Base-by-base conservation (phyloP, 2,113 vertebrate genomes). In the Lasiurus borealis region DNA sequence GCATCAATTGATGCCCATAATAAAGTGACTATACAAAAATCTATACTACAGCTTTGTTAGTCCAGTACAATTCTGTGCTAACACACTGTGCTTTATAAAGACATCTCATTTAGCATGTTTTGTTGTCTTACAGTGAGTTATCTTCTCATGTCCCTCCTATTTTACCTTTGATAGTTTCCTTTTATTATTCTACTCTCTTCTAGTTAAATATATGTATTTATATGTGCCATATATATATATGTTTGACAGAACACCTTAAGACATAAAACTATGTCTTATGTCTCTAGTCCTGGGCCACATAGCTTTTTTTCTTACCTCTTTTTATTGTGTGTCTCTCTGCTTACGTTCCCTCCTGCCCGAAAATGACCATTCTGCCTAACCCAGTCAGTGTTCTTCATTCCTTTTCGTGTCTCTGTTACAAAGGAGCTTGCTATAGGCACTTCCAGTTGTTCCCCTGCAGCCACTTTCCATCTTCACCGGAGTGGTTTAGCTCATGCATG, bases 1-100 rank as follows among this genome's bases (percentile, higher is more conserved):
- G 8, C n/a, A 91, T 88, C 77, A 72, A 68, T 5, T 76, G 34
- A 88, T 16, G 73, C 19, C 50, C 40, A 27, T 52, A 88, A 78
- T 72, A 92, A 92, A 90, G 34, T 75, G n/a, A 90, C n/a, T 23
- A 13, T 81, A 50, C 52, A 82, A 85, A 92, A 94, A 73, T 48
- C 40, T 46, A 57, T n/a, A 69, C 16, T 27, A 23, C 29, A 75
- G n/a, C 23, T 81, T 68, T 66, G 34, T 71, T 86, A 84, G 75
- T 31, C 90, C 62, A 77, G 18, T 85, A 71, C 27, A 52, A 57
- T 46, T 82, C 88, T 71, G 13, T 54, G 40, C 34, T 48, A 62
- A 73, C 34, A 66, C 69, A 40, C 9, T 4, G 0, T 52, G 54
- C 40, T 92, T 68, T 78, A 8, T 11, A 18, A 18, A 29, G 40